Conservation (phyloP, 2,113 vertebrate genomes). For the Tupaia tana region DNA sequence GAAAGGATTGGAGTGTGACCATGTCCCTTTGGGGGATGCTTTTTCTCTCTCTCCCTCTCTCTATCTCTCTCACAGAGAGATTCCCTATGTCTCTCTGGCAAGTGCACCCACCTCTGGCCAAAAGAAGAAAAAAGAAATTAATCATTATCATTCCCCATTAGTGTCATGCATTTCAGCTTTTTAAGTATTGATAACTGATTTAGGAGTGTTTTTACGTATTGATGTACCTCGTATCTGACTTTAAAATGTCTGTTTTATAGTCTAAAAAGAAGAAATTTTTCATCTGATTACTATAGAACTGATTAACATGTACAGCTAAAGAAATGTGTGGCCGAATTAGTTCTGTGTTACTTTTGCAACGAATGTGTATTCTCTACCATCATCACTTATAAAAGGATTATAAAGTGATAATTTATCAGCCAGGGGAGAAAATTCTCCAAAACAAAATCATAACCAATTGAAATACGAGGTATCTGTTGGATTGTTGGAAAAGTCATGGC, state of each 20-base stretch:
- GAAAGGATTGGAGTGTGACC: too few relatives aligned
- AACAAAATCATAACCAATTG: background rate
- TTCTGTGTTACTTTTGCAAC: conserved; percentile 4
- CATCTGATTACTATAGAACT: background rate
- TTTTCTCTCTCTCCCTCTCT: too few relatives aligned
- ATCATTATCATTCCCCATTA: background rate
- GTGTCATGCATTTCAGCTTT: background rate
- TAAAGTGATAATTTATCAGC: background rate
- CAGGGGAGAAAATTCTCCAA: background rate
- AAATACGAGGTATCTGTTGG: background rate
- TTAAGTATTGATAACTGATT: background rate
- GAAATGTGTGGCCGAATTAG: conserved; percentile 60
- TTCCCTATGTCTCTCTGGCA: too few relatives aligned
- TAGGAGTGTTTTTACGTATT: background rate
- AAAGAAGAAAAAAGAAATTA: too few relatives aligned
- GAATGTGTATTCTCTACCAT: background rate
- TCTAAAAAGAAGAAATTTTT: conserved; percentile 44
- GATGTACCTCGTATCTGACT: background rate
- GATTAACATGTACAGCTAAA: conserved; percentile 66
- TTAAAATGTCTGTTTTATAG: conserved; percentile 67
- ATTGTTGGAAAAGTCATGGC: too few relatives aligned
- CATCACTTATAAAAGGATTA: conserved; percentile 15
- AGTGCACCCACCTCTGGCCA: too few relatives aligned
- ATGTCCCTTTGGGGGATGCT: too few relatives aligned
- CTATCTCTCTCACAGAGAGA: too few relatives aligned